These are phyloP conservation scores for Apamea anceps DNA, from an alignment of 2,888 invertebrate species.

Conservation along the genomic window DNA sequence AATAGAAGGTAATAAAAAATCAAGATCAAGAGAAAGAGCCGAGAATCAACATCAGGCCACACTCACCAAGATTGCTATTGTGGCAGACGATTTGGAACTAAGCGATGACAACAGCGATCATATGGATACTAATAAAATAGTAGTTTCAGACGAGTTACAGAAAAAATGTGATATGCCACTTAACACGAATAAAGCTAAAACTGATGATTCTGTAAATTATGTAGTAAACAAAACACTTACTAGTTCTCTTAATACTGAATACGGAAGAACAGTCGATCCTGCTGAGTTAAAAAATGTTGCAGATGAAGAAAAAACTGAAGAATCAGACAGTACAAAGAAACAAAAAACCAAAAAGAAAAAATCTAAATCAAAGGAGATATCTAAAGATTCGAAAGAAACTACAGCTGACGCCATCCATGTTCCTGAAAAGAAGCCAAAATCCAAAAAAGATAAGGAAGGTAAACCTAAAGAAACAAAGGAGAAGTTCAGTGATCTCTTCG, in stretches of 20 bases:
- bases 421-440: constrained; percentile 64
- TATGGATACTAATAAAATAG: constrained; percentile 55
- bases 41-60: constrained; percentile 35
- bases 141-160: constrained; percentile 18
- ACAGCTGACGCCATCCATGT: constrained; percentile 27
- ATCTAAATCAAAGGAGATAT: constrained; percentile 64
- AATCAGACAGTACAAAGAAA: constrained; percentile 65
- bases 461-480: constrained; percentile 68
- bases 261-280: neutral
- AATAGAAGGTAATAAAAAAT: constrained; percentile 25
- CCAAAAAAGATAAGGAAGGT: constrained; percentile 67
- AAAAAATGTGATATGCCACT: constrained; percentile 10
- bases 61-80: constrained; percentile 68
- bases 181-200: neutral
- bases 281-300: constrained; percentile 29
- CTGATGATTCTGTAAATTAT: constrained; percentile 11
- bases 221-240: constrained; percentile 7
- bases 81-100: constrained; percentile 83
- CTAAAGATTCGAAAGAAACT: constrained; percentile 54
- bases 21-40: constrained; percentile 13
- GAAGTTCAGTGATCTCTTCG: constrained; percentile 84
- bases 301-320: constrained; percentile 42
- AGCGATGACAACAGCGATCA: constrained; percentile 84
- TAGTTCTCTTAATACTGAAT: constrained; percentile 1
- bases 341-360: constrained; percentile 71